A percentile compares a stretch with the other conserved stretches of the same genome.
phyloP scores from a whole-genome alignment of 2,113 vertebrate genomes.

The Corythoichthys intestinalis region DNA sequence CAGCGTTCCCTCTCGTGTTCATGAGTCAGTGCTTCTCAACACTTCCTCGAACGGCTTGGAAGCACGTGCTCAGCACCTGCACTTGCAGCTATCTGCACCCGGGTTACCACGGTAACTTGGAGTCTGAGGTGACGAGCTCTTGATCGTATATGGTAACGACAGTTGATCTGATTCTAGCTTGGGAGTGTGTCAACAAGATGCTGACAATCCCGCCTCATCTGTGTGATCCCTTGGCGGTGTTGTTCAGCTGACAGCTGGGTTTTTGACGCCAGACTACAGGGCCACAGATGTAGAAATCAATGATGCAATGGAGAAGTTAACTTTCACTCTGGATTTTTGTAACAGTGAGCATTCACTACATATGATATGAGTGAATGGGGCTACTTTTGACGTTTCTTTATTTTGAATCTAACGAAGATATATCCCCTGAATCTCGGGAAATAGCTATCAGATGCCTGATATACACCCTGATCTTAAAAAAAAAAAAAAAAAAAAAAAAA shows the following conservation, averaged over 20 bases:
- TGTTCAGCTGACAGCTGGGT: slow-evolving; percentile 39
- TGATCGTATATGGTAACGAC: slow-evolving; percentile 43
- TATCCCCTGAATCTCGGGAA: too few species aligned
- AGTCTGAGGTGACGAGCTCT: slow-evolving; percentile 18
- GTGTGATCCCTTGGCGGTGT: slow-evolving; percentile 25
- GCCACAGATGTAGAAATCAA: slow-evolving; percentile 13
- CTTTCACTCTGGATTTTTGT: not conserved
- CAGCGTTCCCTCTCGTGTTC: slow-evolving; percentile 19
- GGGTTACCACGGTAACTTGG: slow-evolving; percentile 22
- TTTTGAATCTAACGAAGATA: too few species aligned
- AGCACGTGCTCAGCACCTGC: slow-evolving; percentile 35
- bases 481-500: too few species aligned
- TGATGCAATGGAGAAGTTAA: not conserved
- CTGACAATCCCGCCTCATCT: slow-evolving; percentile 19
- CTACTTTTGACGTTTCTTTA: too few species aligned
- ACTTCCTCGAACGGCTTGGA: slow-evolving; percentile 37
- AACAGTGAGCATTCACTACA: not conserved
- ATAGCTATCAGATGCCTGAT: too few species aligned
- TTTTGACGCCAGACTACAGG: slow-evolving; percentile 4
- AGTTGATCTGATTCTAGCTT: slow-evolving; percentile 39
- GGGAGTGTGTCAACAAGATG: slow-evolving; percentile 26
- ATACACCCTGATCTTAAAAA: too few species aligned
- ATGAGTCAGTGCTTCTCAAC: slow-evolving; percentile 37
- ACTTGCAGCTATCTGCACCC: slow-evolving; percentile 12
- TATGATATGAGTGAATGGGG: too few species aligned